A percentile compares a stretch with the other conserved stretches of the same genome.
These are phyloP conservation scores for Plectrocnemia conspersa DNA, from an alignment of 1,140 invertebrate genomes.

Conservation along the genomic window DNA sequence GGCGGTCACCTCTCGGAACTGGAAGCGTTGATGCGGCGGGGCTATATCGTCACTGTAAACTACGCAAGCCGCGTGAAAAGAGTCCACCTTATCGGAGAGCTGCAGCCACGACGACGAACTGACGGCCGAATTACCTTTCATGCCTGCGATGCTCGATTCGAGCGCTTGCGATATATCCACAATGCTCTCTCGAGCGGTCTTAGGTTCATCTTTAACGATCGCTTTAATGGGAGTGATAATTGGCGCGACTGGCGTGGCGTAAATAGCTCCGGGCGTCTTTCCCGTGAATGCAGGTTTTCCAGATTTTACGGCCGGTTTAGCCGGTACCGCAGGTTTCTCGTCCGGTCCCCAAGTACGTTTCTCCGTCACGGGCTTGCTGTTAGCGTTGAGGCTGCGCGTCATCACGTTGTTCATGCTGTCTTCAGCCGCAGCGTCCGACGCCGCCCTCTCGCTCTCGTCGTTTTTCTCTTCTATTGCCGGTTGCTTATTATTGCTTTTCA, in stretches of 20 bases:
- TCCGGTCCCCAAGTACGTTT: conserved; percentile 52
- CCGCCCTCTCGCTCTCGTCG: conserved; percentile 33
- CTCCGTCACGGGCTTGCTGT: conserved; percentile 46
- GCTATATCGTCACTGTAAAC: conserved; percentile 65
- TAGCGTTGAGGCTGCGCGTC: conserved; percentile 46
- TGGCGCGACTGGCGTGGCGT: conserved; percentile 56
- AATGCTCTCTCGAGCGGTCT: conserved; percentile 60
- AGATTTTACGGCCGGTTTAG: conserved; percentile 59
- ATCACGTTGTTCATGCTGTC: conserved; percentile 36
- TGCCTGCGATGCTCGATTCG: conserved; percentile 60
- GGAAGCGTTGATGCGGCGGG: conserved; percentile 82
- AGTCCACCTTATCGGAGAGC: conserved; percentile 75
- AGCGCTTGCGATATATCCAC: conserved; percentile 64
- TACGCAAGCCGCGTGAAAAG: conserved; percentile 71
- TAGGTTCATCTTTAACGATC: conserved; percentile 39
- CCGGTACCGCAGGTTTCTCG: conserved; percentile 69
- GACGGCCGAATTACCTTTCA: conserved; percentile 53
- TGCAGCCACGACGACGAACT: conserved; percentile 63
- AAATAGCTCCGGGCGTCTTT: conserved; percentile 38
- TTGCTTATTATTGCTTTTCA: conserved; percentile 43
- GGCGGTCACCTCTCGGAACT: conserved; percentile 79
- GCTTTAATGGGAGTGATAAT: conserved; percentile 30
- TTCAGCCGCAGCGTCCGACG: conserved; percentile 49
- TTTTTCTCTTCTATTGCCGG: conserved; percentile 36
- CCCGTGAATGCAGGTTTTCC: conserved; percentile 49